phyloP scores from a whole-genome alignment of 2,113 vertebrate genomes.

The Chauna torquata region DNA sequence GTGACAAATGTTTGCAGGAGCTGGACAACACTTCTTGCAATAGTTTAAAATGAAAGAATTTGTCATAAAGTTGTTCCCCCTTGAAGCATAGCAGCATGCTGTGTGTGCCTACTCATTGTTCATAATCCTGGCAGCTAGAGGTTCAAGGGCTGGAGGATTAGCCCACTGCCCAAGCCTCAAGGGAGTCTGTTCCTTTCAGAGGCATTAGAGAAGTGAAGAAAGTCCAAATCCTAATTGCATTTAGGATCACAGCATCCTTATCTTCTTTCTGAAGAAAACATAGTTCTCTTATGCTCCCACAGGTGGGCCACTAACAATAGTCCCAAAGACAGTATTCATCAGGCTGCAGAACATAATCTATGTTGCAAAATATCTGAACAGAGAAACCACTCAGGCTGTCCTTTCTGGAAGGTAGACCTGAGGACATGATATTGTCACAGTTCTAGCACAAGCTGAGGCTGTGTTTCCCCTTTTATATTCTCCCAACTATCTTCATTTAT shows the following conservation, averaged over 20 bases:
- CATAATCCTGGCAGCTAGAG: not conserved
- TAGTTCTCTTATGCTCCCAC: not conserved
- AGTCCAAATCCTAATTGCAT: not conserved
- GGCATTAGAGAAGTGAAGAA: not conserved
- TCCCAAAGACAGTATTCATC: not conserved
- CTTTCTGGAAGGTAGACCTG: rapidly evolving
- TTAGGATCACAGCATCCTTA: not conserved
- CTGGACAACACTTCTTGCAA: not conserved
- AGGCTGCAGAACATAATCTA: not conserved
- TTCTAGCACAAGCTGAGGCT: not conserved
- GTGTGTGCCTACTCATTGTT: not conserved
- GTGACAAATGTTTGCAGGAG: conserved; percentile 45
- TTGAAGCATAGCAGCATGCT: not conserved
- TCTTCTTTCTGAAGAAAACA: not conserved
- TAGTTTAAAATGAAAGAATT: conserved; percentile 58
- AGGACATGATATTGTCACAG: not conserved
- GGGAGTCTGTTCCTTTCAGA: not conserved
- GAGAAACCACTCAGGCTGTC: not conserved
- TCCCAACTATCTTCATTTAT: not conserved
- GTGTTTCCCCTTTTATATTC: not conserved
- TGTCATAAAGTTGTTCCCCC: not conserved
- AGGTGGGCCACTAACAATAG: not conserved
- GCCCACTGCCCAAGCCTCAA: not conserved
- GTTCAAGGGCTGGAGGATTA: not conserved
- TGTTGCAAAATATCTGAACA: not conserved